Evolutionary conservation across 2,888 invertebrate species (phyloP).

Genomic region (Encarsia formosa): DNA sequence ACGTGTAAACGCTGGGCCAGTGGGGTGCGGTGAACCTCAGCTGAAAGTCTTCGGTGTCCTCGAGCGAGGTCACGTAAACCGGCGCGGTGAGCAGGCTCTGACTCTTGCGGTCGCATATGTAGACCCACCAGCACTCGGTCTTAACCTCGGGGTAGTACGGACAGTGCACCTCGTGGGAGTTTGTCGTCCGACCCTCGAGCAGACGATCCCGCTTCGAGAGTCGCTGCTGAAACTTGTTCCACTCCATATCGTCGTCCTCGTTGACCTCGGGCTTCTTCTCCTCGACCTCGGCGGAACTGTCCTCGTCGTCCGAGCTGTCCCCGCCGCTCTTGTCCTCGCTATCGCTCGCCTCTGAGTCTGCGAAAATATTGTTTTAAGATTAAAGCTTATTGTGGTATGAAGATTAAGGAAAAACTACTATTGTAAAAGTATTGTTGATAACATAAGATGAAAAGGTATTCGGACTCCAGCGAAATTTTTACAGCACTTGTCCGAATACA

Average conservation of each 20-base stretch:
- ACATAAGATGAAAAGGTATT: too few relatives aligned
- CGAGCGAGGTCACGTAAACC: constrained; percentile 88
- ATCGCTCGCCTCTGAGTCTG: constrained; percentile 42
- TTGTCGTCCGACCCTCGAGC: constrained; percentile 88
- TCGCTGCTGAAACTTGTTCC: constrained; percentile 84
- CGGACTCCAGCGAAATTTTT: too few relatives aligned
- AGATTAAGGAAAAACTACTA: too few relatives aligned
- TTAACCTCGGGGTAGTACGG: constrained; percentile 93
- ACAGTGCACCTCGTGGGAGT: constrained; percentile 95
- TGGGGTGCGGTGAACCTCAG: constrained; percentile 90
- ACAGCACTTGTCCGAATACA: too few relatives aligned
- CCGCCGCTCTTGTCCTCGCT: constrained; percentile 55
- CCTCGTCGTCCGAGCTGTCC: constrained; percentile 52
- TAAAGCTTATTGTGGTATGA: too few relatives aligned
- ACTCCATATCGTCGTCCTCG: constrained; percentile 78
- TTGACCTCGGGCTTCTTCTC: constrained; percentile 50
- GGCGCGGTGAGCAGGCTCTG: constrained; percentile 88
- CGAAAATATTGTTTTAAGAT: too few relatives aligned
- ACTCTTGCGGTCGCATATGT: constrained; percentile 93
- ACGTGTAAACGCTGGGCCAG: constrained; percentile 88
- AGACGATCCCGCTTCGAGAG: constrained; percentile 80
- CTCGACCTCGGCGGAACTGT: not conserved
- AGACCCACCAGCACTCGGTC: constrained; percentile 99
- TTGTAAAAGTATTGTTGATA: too few relatives aligned
- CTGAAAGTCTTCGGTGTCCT: constrained; percentile 85